Evolutionary conservation across 37 sponge, comb jelly and placozoan genomes (phyloP).

Genomic region (Ephydatia muelleri): DNA sequence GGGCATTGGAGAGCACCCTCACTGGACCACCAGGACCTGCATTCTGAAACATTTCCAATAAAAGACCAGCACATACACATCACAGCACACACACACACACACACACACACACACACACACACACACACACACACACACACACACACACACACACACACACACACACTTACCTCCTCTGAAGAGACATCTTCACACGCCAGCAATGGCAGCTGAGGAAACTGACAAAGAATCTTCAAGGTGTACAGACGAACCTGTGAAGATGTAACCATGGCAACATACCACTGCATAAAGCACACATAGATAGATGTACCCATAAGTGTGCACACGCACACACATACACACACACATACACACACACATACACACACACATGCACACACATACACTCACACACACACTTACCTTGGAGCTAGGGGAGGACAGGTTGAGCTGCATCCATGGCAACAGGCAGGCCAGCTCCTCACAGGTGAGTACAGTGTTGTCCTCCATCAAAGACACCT

Average conservation of each 20-base stretch:
- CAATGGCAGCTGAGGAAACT: conserved; percentile 44
- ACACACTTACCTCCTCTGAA: not conserved
- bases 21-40: not conserved
- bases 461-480: conserved; percentile 17
- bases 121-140: no score
- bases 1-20: conserved; percentile 32
- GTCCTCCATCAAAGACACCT: conserved; percentile 1
- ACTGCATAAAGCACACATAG: no score
- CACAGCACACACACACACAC: not conserved
- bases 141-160: no score
- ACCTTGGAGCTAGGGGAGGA: conserved; percentile 50
- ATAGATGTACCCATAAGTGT: no score
- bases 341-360: no score
- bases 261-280: not conserved
- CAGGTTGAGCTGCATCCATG: conserved; percentile 43
- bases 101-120: no score
- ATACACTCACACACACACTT: not conserved
- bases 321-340: no score
- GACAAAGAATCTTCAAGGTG: conserved; percentile 55
- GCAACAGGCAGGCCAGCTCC: conserved; percentile 18
- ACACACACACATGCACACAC: no score
- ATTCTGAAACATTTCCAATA: not conserved
- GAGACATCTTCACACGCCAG: not conserved
- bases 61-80: not conserved
- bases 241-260: conserved; percentile 45